Conservation (phyloP, 2,888 invertebrate species). For the Agriopis aurantiaria region DNA sequence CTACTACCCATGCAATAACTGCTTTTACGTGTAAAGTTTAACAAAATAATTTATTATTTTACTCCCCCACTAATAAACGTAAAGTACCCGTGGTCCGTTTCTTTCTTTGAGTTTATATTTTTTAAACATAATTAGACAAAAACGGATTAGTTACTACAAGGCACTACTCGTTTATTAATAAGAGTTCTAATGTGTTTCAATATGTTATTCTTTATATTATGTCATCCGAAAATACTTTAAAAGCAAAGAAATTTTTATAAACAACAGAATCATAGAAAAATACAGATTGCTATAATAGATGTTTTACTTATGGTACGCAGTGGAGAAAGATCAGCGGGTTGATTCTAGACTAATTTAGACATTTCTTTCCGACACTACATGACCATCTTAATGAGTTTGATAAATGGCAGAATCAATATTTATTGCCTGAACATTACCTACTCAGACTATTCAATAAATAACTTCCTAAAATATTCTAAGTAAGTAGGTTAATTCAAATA, state of each 20-base stretch:
- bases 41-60: constrained; percentile 68
- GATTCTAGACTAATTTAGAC: no score
- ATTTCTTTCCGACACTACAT: no score
- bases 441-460: no score
- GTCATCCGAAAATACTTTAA: constrained; percentile 22
- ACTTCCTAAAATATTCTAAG: no score
- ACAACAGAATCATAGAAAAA: neutral
- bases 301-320: neutral
- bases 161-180: constrained; percentile 4
- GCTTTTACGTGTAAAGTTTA: constrained; percentile 55
- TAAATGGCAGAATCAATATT: no score
- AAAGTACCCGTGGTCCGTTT: neutral
- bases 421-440: no score
- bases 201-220: constrained; percentile 51
- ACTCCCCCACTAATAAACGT: neutral
- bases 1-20: constrained; percentile 70
- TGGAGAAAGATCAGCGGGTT: no score
- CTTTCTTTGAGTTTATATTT: neutral
- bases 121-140: neutral
- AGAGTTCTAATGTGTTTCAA: constrained; percentile 32
- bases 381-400: no score
- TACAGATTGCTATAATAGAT: neutral
- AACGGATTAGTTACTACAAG: neutral
- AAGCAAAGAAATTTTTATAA: neutral
- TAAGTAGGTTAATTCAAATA: no score